Evolutionary conservation across 1,140 invertebrate genomes (phyloP).

Genomic region (Tetranychus cinnabarinus): DNA sequence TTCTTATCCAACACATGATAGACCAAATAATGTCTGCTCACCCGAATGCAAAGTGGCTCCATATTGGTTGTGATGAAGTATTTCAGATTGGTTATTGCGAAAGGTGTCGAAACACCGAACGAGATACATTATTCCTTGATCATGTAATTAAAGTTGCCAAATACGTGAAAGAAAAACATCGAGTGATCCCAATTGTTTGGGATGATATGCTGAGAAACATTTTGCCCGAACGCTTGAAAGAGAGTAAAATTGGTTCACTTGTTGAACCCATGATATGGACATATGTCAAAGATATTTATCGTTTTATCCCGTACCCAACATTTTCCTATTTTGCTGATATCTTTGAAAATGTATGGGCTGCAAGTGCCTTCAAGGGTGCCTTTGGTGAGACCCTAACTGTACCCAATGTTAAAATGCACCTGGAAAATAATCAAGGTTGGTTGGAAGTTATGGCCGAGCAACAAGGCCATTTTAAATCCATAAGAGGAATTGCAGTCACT

Average conservation of each 20-base stretch:
- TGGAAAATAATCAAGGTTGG: conserved; percentile 48
- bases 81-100: conserved; percentile 52
- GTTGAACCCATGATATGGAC: conserved; percentile 55
- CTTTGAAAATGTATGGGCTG: conserved; percentile 75
- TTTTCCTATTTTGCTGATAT: conserved; percentile 57
- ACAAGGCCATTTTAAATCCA: conserved; percentile 27
- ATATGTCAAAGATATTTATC: conserved; percentile 32
- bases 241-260: conserved; percentile 35
- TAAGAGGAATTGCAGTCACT: conserved; percentile 34
- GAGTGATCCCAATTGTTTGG: conserved; percentile 51
- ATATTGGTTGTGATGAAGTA: conserved; percentile 37
- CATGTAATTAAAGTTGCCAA: conserved; percentile 32
- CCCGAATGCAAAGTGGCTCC: conserved; percentile 23
- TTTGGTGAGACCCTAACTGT: conserved; percentile 47
- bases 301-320: conserved; percentile 29
- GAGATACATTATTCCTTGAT: conserved; percentile 36
- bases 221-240: conserved; percentile 22
- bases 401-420: conserved; percentile 32
- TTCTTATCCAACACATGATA: conserved; percentile 47
- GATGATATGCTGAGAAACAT: conserved; percentile 75
- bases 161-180: conserved; percentile 21
- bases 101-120: conserved; percentile 32
- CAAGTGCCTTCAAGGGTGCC: conserved; percentile 61
- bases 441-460: conserved; percentile 30
- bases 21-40: conserved; percentile 42